A percentile compares a stretch with the other conserved stretches of the same genome.
Conservation (phyloP, 2,888 invertebrate genomes). For the Tineola bisselliella region DNA sequence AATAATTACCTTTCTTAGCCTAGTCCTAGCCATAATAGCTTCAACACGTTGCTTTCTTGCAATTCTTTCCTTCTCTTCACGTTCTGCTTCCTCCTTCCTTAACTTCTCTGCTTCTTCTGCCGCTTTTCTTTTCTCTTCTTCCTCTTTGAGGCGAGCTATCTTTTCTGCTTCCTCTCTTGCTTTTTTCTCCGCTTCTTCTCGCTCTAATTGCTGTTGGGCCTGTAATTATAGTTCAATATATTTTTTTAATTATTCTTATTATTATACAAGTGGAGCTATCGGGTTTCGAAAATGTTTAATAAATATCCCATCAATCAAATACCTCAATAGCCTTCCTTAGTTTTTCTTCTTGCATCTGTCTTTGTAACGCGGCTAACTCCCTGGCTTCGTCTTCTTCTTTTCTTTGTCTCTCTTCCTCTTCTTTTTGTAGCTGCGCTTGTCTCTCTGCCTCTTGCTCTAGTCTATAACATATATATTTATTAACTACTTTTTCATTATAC, state of each 20-base stretch:
- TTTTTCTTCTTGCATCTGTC: constrained; percentile 85
- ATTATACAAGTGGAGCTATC: too few species aligned
- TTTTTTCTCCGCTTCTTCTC: constrained; percentile 80
- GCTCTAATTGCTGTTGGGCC: constrained; percentile 60
- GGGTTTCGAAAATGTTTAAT: too few species aligned
- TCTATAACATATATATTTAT: constrained; percentile 32
- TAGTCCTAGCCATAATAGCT: constrained; percentile 92
- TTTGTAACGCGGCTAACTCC: constrained; percentile 81
- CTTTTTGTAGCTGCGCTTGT: constrained; percentile 76
- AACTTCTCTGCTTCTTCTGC: constrained; percentile 87
- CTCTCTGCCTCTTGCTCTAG: constrained; percentile 66
- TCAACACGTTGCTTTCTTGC: constrained; percentile 90
- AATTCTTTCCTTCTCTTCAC: constrained; percentile 90
- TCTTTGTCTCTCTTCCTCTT: constrained; percentile 87
- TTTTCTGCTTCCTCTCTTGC: constrained; percentile 77
- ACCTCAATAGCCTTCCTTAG: constrained; percentile 84
- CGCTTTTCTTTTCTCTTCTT: constrained; percentile 80
- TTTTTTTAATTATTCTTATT: too few species aligned
- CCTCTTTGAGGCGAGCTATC: constrained; percentile 70
- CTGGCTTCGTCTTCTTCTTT: constrained; percentile 83
- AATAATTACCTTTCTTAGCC: constrained; percentile 61
- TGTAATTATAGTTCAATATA: constrained; percentile 21
- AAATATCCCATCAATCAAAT: too few species aligned
- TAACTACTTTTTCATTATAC: too few species aligned
- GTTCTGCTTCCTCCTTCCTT: constrained; percentile 84